phyloP scores from a whole-genome alignment of 2,113 vertebrate genomes.

The Macquaria ambigua region DNA sequence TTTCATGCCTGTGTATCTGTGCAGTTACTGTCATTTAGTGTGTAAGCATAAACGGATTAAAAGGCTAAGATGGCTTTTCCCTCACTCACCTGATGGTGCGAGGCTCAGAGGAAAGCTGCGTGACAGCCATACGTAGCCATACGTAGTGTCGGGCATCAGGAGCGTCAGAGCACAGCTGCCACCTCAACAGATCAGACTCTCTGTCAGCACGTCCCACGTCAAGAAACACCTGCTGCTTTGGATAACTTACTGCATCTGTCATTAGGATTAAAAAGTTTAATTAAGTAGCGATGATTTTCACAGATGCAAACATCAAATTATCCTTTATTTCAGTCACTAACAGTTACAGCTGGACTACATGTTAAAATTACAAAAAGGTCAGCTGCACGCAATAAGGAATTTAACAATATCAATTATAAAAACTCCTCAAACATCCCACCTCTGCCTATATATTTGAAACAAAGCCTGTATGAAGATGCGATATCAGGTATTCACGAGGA shows the following conservation, averaged over 20 bases:
- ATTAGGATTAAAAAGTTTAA: neutral
- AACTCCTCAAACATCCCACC: neutral
- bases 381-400: neutral
- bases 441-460: neutral
- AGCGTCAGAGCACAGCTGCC: slow-evolving; percentile 48
- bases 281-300: neutral
- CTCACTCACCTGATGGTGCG: slow-evolving; percentile 44
- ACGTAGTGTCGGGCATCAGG: neutral
- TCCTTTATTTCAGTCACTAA: neutral
- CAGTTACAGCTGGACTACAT: neutral
- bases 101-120: slow-evolving; percentile 43
- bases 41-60: slow-evolving; percentile 42
- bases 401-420: neutral
- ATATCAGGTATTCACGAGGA: neutral
- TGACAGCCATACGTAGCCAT: neutral
- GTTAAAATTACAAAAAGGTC: neutral
- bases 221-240: slow-evolving; percentile 35
- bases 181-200: slow-evolving; percentile 12
- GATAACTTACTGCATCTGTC: neutral
- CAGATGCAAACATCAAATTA: neutral
- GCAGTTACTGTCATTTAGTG: slow-evolving; percentile 20
- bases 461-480: neutral
- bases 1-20: neutral
- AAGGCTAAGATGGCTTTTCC: slow-evolving; percentile 50
- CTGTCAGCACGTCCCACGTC: neutral